Percentiles rank a stretch among this genome's conserved stretches.
Conservation (phyloP, 1,140 invertebrate species). For the Idris sp. region DNA sequence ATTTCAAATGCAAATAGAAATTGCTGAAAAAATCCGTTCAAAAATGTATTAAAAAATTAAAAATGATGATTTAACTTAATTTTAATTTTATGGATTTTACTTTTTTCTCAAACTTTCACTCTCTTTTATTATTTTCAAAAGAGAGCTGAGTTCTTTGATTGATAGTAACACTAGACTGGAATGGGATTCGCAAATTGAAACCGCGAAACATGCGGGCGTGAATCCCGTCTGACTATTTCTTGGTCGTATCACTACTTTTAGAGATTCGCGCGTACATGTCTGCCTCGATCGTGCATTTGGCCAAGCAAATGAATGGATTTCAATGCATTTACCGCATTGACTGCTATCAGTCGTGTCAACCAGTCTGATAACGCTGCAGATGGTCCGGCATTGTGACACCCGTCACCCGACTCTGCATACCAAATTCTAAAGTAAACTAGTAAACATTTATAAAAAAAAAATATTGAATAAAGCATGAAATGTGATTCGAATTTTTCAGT, state of each 20-base stretch:
- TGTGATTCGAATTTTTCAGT: no score
- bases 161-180: neutral
- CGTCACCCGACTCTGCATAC: conserved; percentile 54
- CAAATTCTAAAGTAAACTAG: no score
- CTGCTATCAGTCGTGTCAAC: conserved; percentile 69
- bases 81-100: no score
- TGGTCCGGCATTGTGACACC: conserved; percentile 69
- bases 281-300: conserved; percentile 20
- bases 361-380: conserved; percentile 67
- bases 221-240: conserved; percentile 39
- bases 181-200: conserved; percentile 3
- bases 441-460: no score
- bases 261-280: conserved; percentile 32
- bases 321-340: conserved; percentile 71
- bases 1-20: neutral
- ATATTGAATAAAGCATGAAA: no score
- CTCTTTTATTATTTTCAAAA: no score
- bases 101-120: no score
- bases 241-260: conserved; percentile 49
- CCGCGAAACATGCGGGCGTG: conserved; percentile 27
- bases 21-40: no score
- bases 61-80: no score
- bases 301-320: conserved; percentile 68
- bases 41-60: no score
- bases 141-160: no score